These are phyloP conservation scores for Crocidura indochinensis DNA, from an alignment of 2,797 vertebrate species.

Conservation along the genomic window DNA sequence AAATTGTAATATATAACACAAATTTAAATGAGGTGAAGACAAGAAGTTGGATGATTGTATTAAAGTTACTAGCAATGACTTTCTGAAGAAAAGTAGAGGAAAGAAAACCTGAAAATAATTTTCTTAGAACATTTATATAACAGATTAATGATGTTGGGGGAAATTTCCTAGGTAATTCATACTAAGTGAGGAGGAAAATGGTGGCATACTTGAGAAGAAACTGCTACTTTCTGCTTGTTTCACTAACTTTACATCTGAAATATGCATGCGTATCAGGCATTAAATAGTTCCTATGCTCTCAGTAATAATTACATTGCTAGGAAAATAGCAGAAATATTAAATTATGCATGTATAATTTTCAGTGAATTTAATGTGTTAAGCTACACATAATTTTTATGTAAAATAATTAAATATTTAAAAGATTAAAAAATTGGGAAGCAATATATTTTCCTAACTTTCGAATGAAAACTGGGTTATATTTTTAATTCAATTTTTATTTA, in stretches of 20 bases:
- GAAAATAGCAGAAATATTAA: constrained; percentile 8
- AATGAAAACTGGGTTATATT: neutral
- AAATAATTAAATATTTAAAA: constrained; percentile 41
- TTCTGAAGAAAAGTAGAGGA: neutral
- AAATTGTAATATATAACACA: constrained; percentile 12
- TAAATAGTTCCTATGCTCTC: neutral
- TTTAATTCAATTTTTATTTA: constrained; percentile 24
- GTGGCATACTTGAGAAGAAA: no score
- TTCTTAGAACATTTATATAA: neutral
- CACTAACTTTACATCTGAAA: no score
- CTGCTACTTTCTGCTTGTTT: no score
- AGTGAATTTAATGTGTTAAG: constrained; percentile 32
- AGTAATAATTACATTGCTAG: constrained; percentile 21
- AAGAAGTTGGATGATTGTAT: neutral
- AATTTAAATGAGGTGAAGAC: neutral
- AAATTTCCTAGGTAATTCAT: no score
- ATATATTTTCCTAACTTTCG: neutral
- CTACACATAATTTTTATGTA: constrained; percentile 20
- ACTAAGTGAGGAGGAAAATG: no score
- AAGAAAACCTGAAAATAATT: neutral
- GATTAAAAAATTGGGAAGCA: constrained; percentile 24
- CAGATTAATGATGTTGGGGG: neutral
- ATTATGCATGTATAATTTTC: constrained; percentile 42
- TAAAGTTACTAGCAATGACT: neutral
- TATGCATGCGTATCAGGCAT: neutral